Evolutionary conservation across 2,888 invertebrate genomes (phyloP).

Genomic region (Clitarchus hookeri): DNA sequence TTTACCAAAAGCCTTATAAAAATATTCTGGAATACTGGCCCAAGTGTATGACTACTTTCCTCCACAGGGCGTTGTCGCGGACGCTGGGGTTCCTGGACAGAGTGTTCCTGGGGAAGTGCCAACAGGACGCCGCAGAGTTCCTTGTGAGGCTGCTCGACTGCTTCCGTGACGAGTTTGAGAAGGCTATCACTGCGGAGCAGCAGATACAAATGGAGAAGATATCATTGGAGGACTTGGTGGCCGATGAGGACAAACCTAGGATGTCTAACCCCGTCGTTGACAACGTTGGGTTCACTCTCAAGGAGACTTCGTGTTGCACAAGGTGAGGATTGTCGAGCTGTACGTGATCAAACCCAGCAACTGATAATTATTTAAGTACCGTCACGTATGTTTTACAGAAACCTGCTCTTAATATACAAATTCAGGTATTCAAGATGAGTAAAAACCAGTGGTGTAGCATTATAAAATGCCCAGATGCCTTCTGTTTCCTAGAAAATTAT

Average conservation of each 20-base stretch:
- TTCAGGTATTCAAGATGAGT: too few species aligned
- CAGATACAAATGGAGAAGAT: not conserved
- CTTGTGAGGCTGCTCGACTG: constrained; percentile 50
- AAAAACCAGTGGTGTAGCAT: too few species aligned
- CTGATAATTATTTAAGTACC: too few species aligned
- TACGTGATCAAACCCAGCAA: too few species aligned
- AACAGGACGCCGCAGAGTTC: constrained; percentile 52
- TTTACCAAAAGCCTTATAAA: too few species aligned
- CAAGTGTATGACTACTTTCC: not conserved
- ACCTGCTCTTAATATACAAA: too few species aligned
- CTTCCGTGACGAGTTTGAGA: constrained; percentile 48
- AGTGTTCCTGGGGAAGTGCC: constrained; percentile 49
- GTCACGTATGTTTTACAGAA: too few species aligned
- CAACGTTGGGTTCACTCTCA: constrained; percentile 31
- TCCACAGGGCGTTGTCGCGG: constrained; percentile 20
- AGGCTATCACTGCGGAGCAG: not conserved
- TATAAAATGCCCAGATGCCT: too few species aligned
- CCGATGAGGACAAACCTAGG: not conserved
- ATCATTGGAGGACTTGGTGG: constrained; percentile 21
- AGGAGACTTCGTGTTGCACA: constrained; percentile 27
- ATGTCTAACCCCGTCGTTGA: constrained; percentile 29
- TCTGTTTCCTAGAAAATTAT: too few species aligned
- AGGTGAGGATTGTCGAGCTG: not conserved
- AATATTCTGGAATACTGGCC: too few species aligned
- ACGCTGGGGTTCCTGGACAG: constrained; percentile 46